Base-by-base conservation (phyloP, 2,888 invertebrate species). In the Bugulina stolonifera region DNA sequence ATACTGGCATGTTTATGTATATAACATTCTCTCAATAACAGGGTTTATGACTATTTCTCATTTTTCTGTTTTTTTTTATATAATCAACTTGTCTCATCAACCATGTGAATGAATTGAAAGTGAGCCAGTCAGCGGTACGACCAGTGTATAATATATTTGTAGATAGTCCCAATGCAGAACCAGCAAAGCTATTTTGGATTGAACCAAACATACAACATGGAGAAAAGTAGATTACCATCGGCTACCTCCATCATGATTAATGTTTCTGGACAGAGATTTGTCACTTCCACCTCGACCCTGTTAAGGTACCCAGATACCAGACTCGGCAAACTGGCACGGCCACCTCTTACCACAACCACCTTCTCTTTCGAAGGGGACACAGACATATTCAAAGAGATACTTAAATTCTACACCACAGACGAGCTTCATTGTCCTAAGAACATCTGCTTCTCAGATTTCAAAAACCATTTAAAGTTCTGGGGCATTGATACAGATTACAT, bases 371-470 rank as follows among this genome's bases (percentile, higher is more conserved):
- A 64, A 64, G 27, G 64, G 10, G 64, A 64, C n/a, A 5, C 32
- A 14, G 64, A 64, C 2, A 64, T 64, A 14, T 64, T 64, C 32
- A 64, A 64, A 32, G 64, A 64, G 32, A n/a, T 64, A 29, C 32
- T 64, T 2, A 64, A 64, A n/a, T 64, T 64, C 32, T 64, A 64
- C 34, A 25, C 18, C 2, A 64, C 14, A 10, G 64, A 32, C 14
- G 64, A 64, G 32, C n/a, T 64, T 14, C 64, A 64, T 34, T 64
- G 64, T 64, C 64, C 64, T 2, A 64, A 64, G 32, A 64, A 64
- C 32, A 32, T 64, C 32, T 64, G 64, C 32, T 32, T 25, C 32
- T 29, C 32, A n/a, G 64, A 64, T 27, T 64, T 64, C 32, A 14
- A 25, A 27, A 18, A 22, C 3, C 64, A 64, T 34, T 32, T 64